Evolutionary conservation across 2,113 vertebrate species (phyloP).

Genomic region (Caranx melampygus): DNA sequence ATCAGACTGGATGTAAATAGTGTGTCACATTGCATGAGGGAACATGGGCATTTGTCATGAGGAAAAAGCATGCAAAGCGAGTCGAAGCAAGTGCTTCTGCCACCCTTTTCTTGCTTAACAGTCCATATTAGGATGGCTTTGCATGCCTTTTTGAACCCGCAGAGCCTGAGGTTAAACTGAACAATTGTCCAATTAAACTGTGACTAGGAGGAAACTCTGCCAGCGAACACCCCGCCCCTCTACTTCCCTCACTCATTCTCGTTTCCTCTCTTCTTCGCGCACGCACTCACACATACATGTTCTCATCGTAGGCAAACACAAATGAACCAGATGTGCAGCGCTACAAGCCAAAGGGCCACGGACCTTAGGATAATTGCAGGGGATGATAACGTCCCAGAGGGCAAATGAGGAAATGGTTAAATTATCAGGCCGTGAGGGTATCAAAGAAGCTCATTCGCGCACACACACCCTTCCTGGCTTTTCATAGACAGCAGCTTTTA

Average conservation of each 20-base stretch:
- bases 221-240: constrained; percentile 12
- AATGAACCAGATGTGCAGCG: constrained; percentile 65
- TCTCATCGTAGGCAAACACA: constrained; percentile 33
- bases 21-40: constrained; percentile 25
- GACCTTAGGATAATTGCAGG: constrained; percentile 49
- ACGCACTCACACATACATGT: not conserved
- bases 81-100: constrained; percentile 32
- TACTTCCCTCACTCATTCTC: constrained; percentile 9
- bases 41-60: constrained; percentile 13
- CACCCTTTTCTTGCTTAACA: constrained; percentile 49
- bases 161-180: constrained; percentile 57
- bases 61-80: constrained; percentile 8
- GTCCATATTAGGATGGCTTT: constrained; percentile 38
- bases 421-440: constrained; percentile 29
- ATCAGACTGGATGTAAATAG: constrained; percentile 23
- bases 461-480: constrained; percentile 26
- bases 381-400: constrained; percentile 46
- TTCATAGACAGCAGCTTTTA: constrained; percentile 19
- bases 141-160: constrained; percentile 49
- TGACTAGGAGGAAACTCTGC: constrained; percentile 57
- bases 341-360: constrained; percentile 25
- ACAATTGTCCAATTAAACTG: constrained; percentile 74
- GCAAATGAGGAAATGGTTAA: constrained; percentile 49
- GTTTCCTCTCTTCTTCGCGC: constrained; percentile 1
- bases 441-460: constrained; percentile 32